Evolutionary conservation across 2,888 invertebrate species (phyloP).

Genomic region (Masnerella sp.): DNA sequence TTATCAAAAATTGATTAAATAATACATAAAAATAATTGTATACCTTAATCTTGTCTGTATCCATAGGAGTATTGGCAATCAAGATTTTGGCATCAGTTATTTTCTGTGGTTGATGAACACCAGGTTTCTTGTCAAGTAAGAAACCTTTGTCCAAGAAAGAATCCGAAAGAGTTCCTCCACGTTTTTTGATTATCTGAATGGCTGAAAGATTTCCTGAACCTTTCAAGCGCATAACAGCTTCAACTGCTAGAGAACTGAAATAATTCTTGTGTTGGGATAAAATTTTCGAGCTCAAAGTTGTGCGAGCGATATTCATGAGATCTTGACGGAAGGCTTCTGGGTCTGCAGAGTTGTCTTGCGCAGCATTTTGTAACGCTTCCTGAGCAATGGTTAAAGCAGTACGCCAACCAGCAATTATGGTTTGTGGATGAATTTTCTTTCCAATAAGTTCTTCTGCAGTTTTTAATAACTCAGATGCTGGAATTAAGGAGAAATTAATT

Average conservation of each 20-base stretch:
- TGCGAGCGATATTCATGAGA: constrained; percentile 96
- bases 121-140: constrained; percentile 96
- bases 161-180: constrained; percentile 94
- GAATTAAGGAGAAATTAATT: constrained; percentile 61
- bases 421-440: constrained; percentile 98
- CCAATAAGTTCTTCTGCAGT: constrained; percentile 97
- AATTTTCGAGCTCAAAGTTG: constrained; percentile 98
- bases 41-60: constrained; percentile 98
- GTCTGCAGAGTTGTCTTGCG: constrained; percentile 90
- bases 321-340: constrained; percentile 89
- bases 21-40: too few species aligned
- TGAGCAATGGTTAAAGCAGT: constrained; percentile 91
- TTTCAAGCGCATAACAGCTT: constrained; percentile 95
- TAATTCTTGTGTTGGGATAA: constrained; percentile 97
- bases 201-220: constrained; percentile 97
- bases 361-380: constrained; percentile 87
- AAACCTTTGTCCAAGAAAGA: constrained; percentile 98
- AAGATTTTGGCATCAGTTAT: constrained; percentile 97
- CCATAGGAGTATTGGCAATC: constrained; percentile 99
- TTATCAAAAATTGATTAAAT: too few species aligned
- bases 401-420: constrained; percentile 97
- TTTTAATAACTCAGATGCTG: constrained; percentile 93
- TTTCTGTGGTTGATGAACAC: constrained; percentile 97
- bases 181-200: constrained; percentile 98
- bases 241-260: constrained; percentile 96